Base-by-base conservation (phyloP, 2,888 invertebrate genomes). In the Euplexia lucipara region DNA sequence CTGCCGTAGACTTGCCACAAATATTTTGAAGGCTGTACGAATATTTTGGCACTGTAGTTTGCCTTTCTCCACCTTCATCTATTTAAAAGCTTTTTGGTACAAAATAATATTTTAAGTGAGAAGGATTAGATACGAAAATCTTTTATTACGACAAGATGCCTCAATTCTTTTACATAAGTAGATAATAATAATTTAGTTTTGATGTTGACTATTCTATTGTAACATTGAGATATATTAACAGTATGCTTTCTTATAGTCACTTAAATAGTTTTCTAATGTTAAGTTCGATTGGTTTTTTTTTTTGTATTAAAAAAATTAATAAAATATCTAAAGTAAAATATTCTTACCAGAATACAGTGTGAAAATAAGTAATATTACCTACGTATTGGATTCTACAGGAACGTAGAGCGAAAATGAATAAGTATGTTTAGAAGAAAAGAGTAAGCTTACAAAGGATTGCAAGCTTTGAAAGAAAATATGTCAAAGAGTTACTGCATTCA, bases 11-110 rank as follows among this genome's bases (percentile, higher is more conserved):
- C 39, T 39, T 39, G 26, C 16, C 58, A 41, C 20, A 47, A 47
- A 69, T 20, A 45, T 16, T 67, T 20, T 56, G 39, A 32, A 47
- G 39, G 37, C 34, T 41, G 6, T 1, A 16, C 57, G 57, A 68
- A 68, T 56, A 47, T 56, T 45, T 53, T 39, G 18, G 6, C 18
- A 34, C 37, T 18, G 6, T 16, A 16, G 4, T 44, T 9, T 12
- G 6, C 18, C 7, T 18, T 16, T 12, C 5, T 26, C 45, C 12
- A 9, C 8, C 7, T 26, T 20, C 9, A 2, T 16, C 1, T 32
- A 20, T 39, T 30, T 20, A 54, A 57, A 37, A 30, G 1, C n/a
- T 58, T 7, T 8, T 3, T 5, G 9, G 0, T 1, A 10, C 6
- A 10, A 22, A 30, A 54, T 10, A 44, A 10, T 18, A 8, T 12